A percentile compares a stretch with the other conserved stretches of the same genome.
Evolutionary conservation across 1,140 invertebrate genomes (phyloP).

Genomic region (Hycleus cichorii): DNA sequence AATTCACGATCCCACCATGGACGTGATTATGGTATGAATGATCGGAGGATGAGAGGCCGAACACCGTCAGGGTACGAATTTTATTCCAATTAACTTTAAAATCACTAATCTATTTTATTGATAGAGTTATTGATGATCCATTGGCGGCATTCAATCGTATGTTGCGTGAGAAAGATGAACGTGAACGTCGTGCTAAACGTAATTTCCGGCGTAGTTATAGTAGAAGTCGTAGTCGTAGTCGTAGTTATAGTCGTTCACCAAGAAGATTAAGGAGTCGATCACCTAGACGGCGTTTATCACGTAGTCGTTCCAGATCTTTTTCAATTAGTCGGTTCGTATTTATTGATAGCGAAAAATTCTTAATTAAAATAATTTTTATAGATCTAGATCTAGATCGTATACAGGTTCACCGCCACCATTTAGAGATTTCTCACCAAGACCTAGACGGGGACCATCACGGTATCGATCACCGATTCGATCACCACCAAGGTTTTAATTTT

Average conservation of each 20-base stretch:
- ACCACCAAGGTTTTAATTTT: slow-evolving; percentile 41
- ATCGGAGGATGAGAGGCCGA: slow-evolving; percentile 39
- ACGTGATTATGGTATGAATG: slow-evolving; percentile 39
- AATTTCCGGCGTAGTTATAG: slow-evolving; percentile 40
- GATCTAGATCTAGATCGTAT: slow-evolving; percentile 37
- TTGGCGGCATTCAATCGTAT: slow-evolving; percentile 79
- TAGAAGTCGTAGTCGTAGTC: slow-evolving; percentile 47
- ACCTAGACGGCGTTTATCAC: slow-evolving; percentile 41
- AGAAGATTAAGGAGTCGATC: slow-evolving; percentile 40
- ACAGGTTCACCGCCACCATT: slow-evolving; percentile 19
- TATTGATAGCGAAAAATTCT: neutral
- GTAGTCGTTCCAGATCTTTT: slow-evolving; percentile 38
- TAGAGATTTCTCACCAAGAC: slow-evolving; percentile 27
- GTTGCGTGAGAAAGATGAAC: slow-evolving; percentile 73
- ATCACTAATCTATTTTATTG: slow-evolving; percentile 12
- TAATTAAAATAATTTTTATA: slow-evolving; percentile 20
- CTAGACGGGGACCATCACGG: slow-evolving; percentile 36
- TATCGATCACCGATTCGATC: slow-evolving; percentile 48
- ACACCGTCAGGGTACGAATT: slow-evolving; percentile 35
- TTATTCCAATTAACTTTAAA: slow-evolving; percentile 1
- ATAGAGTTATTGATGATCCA: slow-evolving; percentile 69
- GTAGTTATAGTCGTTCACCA: slow-evolving; percentile 39
- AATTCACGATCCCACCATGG: slow-evolving; percentile 31
- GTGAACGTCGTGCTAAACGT: slow-evolving; percentile 56
- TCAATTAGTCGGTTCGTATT: slow-evolving; percentile 46